phyloP scores from a whole-genome alignment of 2,113 vertebrate genomes.

The Drymodes brunneopygia region DNA sequence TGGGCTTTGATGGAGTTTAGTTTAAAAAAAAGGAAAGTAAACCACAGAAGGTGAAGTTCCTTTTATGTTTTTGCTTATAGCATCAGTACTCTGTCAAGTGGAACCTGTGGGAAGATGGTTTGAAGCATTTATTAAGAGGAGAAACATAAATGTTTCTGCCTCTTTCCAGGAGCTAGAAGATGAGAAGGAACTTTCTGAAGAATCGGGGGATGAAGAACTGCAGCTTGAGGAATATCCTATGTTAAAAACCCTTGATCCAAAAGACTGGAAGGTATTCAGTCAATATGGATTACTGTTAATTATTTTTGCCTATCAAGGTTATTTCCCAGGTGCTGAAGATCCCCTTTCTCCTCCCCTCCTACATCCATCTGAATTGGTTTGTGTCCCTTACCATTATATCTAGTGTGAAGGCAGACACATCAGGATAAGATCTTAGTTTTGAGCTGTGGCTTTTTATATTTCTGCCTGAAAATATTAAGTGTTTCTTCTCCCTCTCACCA shows the following conservation, averaged over 20 bases:
- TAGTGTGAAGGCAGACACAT: not conserved
- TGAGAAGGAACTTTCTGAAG: slow-evolving; percentile 91
- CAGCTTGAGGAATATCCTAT: slow-evolving; percentile 91
- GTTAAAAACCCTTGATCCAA: slow-evolving; percentile 96
- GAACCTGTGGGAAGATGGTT: slow-evolving; percentile 98
- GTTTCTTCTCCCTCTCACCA: not conserved
- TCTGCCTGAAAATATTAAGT: not conserved
- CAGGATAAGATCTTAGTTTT: not conserved
- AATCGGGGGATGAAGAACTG: slow-evolving; percentile 92
- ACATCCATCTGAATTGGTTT: no score
- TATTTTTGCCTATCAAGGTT: not conserved
- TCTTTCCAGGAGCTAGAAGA: slow-evolving; percentile 98
- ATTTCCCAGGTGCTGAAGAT: not conserved
- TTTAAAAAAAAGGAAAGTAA: not conserved
- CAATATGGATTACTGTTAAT: not conserved
- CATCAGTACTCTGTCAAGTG: slow-evolving; percentile 87
- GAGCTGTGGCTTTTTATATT: not conserved
- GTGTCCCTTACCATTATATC: accelerated
- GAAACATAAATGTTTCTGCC: slow-evolving; percentile 88
- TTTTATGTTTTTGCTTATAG: slow-evolving; percentile 74
- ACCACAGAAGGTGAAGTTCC: slow-evolving; percentile 13
- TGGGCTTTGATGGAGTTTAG: not conserved
- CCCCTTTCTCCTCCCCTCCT: not conserved
- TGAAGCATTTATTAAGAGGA: slow-evolving; percentile 93
- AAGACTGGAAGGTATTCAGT: slow-evolving; percentile 95